phyloP scores from a whole-genome alignment of 2,113 vertebrate genomes.

The Microcebus griseorufus region DNA sequence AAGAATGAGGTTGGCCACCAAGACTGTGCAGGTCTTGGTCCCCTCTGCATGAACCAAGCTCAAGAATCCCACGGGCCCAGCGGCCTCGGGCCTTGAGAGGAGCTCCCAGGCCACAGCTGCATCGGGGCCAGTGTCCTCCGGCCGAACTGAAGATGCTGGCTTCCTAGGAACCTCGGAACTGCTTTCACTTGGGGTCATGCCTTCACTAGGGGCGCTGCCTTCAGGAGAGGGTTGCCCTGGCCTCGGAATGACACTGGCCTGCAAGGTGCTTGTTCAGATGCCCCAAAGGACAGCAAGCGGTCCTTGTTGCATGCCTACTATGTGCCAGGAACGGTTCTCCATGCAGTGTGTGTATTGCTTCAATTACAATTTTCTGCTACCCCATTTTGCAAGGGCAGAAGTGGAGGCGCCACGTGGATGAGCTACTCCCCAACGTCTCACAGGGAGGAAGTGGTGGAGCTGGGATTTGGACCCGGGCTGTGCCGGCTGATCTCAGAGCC shows the following conservation, averaged over 20 bases:
- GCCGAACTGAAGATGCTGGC: not conserved
- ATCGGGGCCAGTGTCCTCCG: fast-evolving
- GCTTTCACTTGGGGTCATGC: not conserved
- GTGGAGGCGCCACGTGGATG: not conserved
- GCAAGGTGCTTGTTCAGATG: not conserved
- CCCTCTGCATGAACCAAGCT: not conserved
- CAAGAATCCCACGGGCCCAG: not conserved
- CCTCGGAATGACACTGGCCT: too few relatives aligned
- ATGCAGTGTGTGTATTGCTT: not conserved
- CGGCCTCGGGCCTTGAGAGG: not conserved
- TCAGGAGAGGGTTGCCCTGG: not conserved
- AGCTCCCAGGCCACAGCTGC: fast-evolving
- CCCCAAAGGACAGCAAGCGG: not conserved
- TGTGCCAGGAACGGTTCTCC: not conserved
- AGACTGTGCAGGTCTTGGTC: fast-evolving
- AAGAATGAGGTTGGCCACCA: fast-evolving
- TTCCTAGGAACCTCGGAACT: not conserved
- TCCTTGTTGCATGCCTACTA: fast-evolving
- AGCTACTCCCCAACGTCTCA: not conserved
- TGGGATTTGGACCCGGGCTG: not conserved
- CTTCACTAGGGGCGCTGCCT: too few relatives aligned
- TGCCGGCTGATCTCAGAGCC: not conserved
- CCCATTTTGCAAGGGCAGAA: not conserved
- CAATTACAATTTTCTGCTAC: not conserved
- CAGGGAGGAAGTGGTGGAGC: not conserved